A percentile compares a stretch with the other conserved stretches of the same genome.
phyloP scores from a whole-genome alignment of 2,888 invertebrate species.

The Drosophila birchii region DNA sequence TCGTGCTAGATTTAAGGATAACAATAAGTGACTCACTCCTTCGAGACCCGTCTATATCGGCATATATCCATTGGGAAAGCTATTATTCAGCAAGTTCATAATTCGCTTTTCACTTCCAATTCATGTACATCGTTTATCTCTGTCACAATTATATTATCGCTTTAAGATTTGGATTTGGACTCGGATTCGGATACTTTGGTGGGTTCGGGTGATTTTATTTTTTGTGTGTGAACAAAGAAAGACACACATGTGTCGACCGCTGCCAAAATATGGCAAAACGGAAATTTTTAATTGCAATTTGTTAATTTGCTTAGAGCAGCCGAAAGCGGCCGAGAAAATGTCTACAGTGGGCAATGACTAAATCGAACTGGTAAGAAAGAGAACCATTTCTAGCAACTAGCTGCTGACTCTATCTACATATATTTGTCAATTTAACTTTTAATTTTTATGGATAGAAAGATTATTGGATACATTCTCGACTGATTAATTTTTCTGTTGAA shows the following conservation, averaged over 20 bases:
- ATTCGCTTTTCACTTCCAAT: conserved; percentile 48
- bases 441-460: too few species aligned
- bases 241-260: conserved; percentile 25
- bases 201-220: conserved; percentile 33
- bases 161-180: conserved; percentile 9
- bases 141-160: conserved; percentile 44
- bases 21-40: conserved; percentile 23
- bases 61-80: not conserved
- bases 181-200: conserved; percentile 13
- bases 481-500: too few species aligned
- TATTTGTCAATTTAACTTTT: too few species aligned
- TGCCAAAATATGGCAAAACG: conserved; percentile 47
- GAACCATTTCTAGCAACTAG: too few species aligned
- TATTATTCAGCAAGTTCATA: conserved; percentile 20
- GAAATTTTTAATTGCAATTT: conserved; percentile 66
- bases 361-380: not conserved
- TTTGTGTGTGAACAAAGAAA: conserved; percentile 30
- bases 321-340: not conserved
- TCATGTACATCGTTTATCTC: conserved; percentile 47
- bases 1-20: not conserved
- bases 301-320: conserved; percentile 46
- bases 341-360: not conserved
- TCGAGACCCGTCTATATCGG: conserved; percentile 13
- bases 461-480: too few species aligned
- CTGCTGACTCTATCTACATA: too few species aligned